Evolutionary conservation across 2,888 invertebrate genomes (phyloP).

Genomic region (Dynastes grantii): DNA sequence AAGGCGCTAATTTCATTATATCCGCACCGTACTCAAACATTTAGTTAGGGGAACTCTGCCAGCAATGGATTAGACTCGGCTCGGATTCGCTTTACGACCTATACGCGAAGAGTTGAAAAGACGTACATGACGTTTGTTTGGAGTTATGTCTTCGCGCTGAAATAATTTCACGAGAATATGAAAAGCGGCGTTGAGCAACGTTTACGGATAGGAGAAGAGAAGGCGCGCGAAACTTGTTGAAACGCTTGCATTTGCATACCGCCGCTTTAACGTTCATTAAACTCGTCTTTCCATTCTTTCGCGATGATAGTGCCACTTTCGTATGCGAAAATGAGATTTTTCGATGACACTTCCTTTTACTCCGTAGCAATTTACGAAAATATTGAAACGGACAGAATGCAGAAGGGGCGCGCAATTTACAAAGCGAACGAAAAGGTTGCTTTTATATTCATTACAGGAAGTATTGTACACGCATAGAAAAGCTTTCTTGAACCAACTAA

Average conservation of each 20-base stretch:
- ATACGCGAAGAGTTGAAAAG: slow-evolving; percentile 43
- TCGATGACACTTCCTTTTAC: slow-evolving; percentile 5
- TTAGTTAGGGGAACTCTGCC: slow-evolving; percentile 32
- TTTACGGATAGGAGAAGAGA: slow-evolving; percentile 14
- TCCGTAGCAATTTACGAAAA: slow-evolving; percentile 6
- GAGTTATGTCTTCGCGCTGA: slow-evolving; percentile 43
- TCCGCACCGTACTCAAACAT: slow-evolving; percentile 31
- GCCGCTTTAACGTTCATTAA: slow-evolving; percentile 37
- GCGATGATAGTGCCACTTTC: slow-evolving; percentile 13
- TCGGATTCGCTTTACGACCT: slow-evolving; percentile 37
- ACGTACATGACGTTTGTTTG: slow-evolving; percentile 47
- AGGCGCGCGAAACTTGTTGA: slow-evolving; percentile 39
- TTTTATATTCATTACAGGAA: too few relatives aligned
- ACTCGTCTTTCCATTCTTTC: slow-evolving; percentile 33
- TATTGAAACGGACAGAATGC: background rate
- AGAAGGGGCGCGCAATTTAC: too few relatives aligned
- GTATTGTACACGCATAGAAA: too few relatives aligned
- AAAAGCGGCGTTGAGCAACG: slow-evolving; percentile 5
- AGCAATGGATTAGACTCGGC: slow-evolving; percentile 38
- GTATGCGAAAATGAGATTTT: background rate
- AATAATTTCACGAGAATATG: slow-evolving; percentile 41
- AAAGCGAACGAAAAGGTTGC: too few relatives aligned
- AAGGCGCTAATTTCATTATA: slow-evolving; percentile 43
- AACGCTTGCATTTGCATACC: slow-evolving; percentile 45
- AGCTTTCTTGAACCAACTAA: too few relatives aligned